These are phyloP conservation scores for Odontamblyopus rebecca DNA, from an alignment of 2,797 vertebrate species.

Conservation along the genomic window DNA sequence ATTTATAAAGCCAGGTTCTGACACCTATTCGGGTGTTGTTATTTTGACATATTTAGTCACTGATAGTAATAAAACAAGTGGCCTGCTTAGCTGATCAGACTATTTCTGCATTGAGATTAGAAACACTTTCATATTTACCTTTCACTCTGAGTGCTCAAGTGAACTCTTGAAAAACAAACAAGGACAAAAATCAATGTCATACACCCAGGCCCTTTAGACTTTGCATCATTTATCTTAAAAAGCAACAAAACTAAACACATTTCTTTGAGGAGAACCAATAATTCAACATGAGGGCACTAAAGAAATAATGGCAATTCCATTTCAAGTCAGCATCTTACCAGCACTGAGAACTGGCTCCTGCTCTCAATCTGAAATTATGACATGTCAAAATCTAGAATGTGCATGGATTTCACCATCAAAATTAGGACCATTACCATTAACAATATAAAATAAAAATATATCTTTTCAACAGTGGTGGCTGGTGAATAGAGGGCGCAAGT, in stretches of 20 bases:
- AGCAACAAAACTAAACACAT: constrained; percentile 9
- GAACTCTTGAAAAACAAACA: not conserved
- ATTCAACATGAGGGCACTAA: constrained; percentile 8
- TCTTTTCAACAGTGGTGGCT: too few species aligned
- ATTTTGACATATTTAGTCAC: too few species aligned
- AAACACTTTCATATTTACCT: not conserved
- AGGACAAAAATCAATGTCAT: not conserved
- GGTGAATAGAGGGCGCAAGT: too few species aligned
- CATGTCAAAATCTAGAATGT: too few species aligned
- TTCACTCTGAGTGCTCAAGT: not conserved
- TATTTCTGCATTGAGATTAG: not conserved
- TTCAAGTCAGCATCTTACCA: constrained; percentile 1
- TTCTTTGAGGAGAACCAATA: constrained; percentile 5
- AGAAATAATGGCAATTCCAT: constrained; percentile 2
- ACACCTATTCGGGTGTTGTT: too few species aligned
- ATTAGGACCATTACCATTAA: too few species aligned
- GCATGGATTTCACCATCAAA: too few species aligned
- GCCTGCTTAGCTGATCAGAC: not conserved
- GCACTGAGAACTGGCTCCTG: too few species aligned
- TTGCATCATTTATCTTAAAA: not conserved
- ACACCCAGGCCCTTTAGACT: not conserved
- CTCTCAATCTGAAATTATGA: too few species aligned
- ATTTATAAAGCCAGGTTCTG: too few species aligned
- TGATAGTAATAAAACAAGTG: not conserved
- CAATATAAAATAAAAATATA: too few species aligned